phyloP scores from a whole-genome alignment of 1,140 invertebrate species.

The Calephelis nemesis region DNA sequence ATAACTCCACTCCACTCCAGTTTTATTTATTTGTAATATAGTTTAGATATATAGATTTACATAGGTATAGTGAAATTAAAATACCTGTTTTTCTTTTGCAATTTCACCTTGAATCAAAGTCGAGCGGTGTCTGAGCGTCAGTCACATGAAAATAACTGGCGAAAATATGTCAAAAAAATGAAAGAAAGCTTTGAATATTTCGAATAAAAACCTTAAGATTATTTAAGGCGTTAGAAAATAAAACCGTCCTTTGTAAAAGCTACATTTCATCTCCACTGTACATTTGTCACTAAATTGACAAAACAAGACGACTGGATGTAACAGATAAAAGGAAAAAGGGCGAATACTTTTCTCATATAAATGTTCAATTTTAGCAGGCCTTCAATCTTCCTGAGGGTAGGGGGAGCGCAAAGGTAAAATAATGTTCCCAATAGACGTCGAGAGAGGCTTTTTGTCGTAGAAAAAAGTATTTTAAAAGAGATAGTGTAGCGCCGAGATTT shows the following conservation, averaged over 20 bases:
- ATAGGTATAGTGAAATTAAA: too few species aligned
- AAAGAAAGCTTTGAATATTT: too few species aligned
- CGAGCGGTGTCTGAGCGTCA: too few species aligned
- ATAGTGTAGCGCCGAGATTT: background rate
- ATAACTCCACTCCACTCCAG: too few species aligned
- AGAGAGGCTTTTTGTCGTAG: slow-evolving; percentile 18
- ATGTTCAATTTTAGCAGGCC: slow-evolving; percentile 18
- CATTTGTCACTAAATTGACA: slow-evolving; percentile 17
- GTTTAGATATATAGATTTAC: too few species aligned
- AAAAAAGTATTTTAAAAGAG: slow-evolving; percentile 16
- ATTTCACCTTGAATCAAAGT: too few species aligned
- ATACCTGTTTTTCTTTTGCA: too few species aligned
- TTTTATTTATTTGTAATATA: too few species aligned
- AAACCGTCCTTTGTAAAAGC: slow-evolving; percentile 1
- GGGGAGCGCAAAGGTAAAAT: slow-evolving; percentile 14
- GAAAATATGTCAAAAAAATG: too few species aligned
- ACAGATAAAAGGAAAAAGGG: slow-evolving; percentile 17
- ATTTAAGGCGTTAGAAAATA: slow-evolving; percentile 1
- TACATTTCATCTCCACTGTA: slow-evolving; percentile 12
- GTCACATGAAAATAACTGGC: too few species aligned
- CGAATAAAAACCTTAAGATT: too few species aligned
- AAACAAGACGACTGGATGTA: slow-evolving; percentile 15
- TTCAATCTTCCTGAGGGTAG: slow-evolving; percentile 16
- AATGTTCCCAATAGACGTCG: slow-evolving; percentile 19
- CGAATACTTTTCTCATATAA: slow-evolving; percentile 19